Evolutionary conservation across 1,140 invertebrate species (phyloP).

Genomic region (Goniozus legneri): DNA sequence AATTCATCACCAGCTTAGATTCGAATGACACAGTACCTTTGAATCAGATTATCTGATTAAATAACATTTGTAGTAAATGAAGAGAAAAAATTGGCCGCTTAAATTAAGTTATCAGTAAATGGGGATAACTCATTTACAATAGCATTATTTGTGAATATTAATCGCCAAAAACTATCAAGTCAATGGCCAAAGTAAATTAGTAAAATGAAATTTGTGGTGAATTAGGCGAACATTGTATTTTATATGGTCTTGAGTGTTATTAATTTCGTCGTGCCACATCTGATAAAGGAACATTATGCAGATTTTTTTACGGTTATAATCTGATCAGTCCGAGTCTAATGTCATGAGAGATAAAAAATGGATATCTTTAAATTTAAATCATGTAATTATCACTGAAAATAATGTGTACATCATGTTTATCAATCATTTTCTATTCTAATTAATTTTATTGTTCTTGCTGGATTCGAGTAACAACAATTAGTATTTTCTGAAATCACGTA

Average conservation of each 20-base stretch:
- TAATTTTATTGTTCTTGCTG: too few species aligned
- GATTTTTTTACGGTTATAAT: conserved; percentile 26
- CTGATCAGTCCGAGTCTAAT: conserved; percentile 21
- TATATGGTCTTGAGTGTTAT: conserved; percentile 18
- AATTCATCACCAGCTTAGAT: too few species aligned
- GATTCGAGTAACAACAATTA: too few species aligned
- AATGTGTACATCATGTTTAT: too few species aligned
- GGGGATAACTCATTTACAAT: conserved; percentile 7
- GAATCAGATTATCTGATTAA: neutral
- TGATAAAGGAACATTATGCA: conserved; percentile 12
- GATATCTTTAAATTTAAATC: too few species aligned
- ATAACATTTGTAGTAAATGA: conserved; percentile 3
- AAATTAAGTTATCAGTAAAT: conserved; percentile 16
- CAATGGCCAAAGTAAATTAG: conserved; percentile 32
- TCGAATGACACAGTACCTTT: too few species aligned
- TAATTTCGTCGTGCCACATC: conserved; percentile 22
- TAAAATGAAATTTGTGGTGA: conserved; percentile 17
- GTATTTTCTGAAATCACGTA: too few species aligned
- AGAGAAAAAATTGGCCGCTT: conserved; percentile 27
- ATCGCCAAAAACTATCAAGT: conserved; percentile 17
- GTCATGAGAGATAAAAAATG: conserved; percentile 17
- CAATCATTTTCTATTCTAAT: too few species aligned
- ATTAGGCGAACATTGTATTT: conserved; percentile 7
- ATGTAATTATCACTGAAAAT: too few species aligned
- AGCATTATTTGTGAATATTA: conserved; percentile 20